These are phyloP conservation scores for Bombus affinis DNA, from an alignment of 1,140 invertebrate genomes.

Conservation along the genomic window DNA sequence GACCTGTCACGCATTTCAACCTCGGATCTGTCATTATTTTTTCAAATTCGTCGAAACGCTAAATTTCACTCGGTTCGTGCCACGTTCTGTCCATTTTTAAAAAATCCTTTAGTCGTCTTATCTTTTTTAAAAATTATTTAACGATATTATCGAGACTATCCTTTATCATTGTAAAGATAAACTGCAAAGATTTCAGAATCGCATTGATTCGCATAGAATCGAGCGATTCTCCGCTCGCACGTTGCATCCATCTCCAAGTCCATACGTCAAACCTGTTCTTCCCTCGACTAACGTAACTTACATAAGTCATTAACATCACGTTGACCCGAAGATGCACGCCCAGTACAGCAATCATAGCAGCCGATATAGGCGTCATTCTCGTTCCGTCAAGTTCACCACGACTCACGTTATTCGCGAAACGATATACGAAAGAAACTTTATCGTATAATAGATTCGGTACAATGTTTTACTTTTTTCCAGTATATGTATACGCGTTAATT, in stretches of 20 bases:
- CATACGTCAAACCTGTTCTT: conserved; percentile 38
- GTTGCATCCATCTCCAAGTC: conserved; percentile 12
- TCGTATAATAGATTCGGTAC: too few relatives aligned
- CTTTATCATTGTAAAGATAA: not conserved
- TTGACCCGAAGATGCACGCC: conserved; percentile 47
- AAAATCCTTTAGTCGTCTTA: too few relatives aligned
- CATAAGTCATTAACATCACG: conserved; percentile 58
- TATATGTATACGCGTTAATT: too few relatives aligned
- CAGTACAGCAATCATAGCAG: conserved; percentile 43
- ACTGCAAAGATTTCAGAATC: not conserved
- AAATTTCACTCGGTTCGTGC: too few relatives aligned
- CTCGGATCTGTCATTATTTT: conserved; percentile 34
- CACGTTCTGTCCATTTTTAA: too few relatives aligned
- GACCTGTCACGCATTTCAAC: not conserved
- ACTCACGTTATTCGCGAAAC: not conserved
- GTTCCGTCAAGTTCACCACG: conserved; percentile 61
- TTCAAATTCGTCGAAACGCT: not conserved
- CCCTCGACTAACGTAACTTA: conserved; percentile 26
- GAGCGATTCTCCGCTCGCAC: conserved; percentile 10
- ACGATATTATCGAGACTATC: too few relatives aligned
- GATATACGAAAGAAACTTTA: not conserved
- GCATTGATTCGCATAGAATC: conserved; percentile 14
- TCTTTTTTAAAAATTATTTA: too few relatives aligned
- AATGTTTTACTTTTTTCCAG: too few relatives aligned
- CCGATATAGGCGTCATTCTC: conserved; percentile 67